Evolutionary conservation across 2,797 vertebrate species (phyloP).

Genomic region (Acanthurus tractus): DNA sequence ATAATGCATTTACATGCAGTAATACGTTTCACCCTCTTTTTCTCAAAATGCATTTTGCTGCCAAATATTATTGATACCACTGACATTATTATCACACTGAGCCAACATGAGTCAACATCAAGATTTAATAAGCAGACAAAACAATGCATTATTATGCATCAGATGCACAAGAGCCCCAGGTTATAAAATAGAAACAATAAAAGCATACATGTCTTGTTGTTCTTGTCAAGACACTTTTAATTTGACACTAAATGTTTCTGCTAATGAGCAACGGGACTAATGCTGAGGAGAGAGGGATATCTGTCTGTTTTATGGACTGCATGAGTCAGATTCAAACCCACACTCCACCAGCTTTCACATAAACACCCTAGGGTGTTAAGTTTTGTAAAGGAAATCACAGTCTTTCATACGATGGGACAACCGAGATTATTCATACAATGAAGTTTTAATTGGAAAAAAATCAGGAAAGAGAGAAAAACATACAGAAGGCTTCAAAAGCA

Average conservation of each 20-base stretch:
- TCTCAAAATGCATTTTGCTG: conserved; percentile 55
- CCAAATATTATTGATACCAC: conserved; percentile 71
- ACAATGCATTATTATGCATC: conserved; percentile 52
- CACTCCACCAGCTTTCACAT: conserved; percentile 37
- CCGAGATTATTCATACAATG: conserved; percentile 68
- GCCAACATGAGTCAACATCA: conserved; percentile 55
- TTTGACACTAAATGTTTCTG: conserved; percentile 47
- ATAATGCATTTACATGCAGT: conserved; percentile 77
- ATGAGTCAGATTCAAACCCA: conserved; percentile 48
- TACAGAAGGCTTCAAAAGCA: conserved; percentile 60
- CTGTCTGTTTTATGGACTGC: conserved; percentile 44
- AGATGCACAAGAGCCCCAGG: conserved; percentile 28
- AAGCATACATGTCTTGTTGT: conserved; percentile 26
- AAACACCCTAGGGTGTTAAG: conserved; percentile 49
- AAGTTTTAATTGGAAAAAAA: conserved; percentile 66
- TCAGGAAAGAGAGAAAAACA: conserved; percentile 40
- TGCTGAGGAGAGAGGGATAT: conserved; percentile 40
- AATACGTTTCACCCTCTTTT: conserved; percentile 64
- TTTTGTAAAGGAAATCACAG: conserved; percentile 56
- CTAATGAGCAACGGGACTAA: conserved; percentile 63
- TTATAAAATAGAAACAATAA: conserved; percentile 57
- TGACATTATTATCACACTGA: conserved; percentile 64
- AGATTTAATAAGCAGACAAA: conserved; percentile 53
- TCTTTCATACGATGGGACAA: conserved; percentile 53
- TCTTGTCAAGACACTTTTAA: conserved; percentile 30